Conservation (phyloP, 2,113 vertebrate species). For the Sinocyclocheilus anophthalmus region DNA sequence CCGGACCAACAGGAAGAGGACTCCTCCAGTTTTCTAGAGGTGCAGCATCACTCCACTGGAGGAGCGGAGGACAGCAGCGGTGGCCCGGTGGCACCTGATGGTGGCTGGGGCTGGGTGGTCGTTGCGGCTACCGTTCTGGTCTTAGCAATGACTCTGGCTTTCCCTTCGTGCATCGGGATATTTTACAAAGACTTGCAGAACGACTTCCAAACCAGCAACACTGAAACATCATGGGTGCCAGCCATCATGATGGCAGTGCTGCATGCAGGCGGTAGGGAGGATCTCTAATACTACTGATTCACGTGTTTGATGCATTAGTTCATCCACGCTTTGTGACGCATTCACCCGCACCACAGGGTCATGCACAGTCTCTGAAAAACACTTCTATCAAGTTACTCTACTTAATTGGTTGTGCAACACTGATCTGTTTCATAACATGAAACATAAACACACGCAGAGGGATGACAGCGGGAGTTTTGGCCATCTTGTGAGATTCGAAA, state of each 20-base stretch:
- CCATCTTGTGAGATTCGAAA: neutral
- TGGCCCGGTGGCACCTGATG: conserved; percentile 61
- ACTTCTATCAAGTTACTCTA: conserved; percentile 25
- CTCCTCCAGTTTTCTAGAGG: neutral
- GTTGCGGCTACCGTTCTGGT: conserved; percentile 75
- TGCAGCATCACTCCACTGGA: neutral
- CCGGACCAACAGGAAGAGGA: conserved; percentile 24
- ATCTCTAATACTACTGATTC: neutral
- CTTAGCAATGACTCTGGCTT: conserved; percentile 80
- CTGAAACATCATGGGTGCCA: conserved; percentile 83
- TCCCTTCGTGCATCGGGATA: conserved; percentile 78
- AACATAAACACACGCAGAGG: neutral
- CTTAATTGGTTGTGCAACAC: neutral
- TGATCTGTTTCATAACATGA: conserved; percentile 1
- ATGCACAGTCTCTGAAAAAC: conserved; percentile 19
- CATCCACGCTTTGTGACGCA: neutral
- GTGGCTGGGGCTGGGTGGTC: conserved; percentile 84
- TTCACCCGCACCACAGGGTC: neutral
- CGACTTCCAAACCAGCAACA: conserved; percentile 82
- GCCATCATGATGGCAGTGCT: conserved; percentile 81
- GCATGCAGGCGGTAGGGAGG: conserved; percentile 78
- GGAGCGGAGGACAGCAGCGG: neutral
- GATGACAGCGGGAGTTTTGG: neutral
- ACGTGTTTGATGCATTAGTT: neutral
- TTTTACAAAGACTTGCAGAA: conserved; percentile 84